Evolutionary conservation across 2,888 invertebrate species (phyloP).

Genomic region (Eilema griseolum): DNA sequence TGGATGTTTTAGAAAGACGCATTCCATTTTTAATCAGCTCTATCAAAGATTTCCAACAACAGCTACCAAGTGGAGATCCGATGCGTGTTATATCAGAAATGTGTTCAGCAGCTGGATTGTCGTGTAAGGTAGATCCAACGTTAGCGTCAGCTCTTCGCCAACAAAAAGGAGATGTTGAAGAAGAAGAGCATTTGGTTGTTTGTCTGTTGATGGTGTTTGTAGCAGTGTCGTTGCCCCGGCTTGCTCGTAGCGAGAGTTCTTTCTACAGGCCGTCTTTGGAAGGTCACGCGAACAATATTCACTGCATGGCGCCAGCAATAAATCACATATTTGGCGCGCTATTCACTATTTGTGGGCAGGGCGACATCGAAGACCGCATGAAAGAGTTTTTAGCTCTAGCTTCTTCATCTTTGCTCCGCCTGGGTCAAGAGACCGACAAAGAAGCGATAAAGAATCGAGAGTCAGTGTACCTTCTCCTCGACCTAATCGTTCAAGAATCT

Average conservation of each 20-base stretch:
- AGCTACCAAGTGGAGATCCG: constrained; percentile 95
- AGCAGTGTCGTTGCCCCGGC: constrained; percentile 98
- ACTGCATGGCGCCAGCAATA: constrained; percentile 98
- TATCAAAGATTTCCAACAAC: constrained; percentile 97
- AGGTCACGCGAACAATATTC: constrained; percentile 99
- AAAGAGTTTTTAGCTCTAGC: constrained; percentile 98
- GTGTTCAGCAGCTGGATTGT: constrained; percentile 98
- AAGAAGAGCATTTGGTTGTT: constrained; percentile 97
- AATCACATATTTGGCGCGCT: constrained; percentile 98
- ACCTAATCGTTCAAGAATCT: constrained; percentile 99
- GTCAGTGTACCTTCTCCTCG: constrained; percentile 98
- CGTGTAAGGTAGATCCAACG: constrained; percentile 98
- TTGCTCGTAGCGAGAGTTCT: constrained; percentile 96
- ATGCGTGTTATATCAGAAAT: constrained; percentile 97
- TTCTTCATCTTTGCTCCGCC: constrained; percentile 96
- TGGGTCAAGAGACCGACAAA: constrained; percentile 98
- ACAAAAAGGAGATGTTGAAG: constrained; percentile 95
- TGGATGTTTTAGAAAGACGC: constrained; percentile 96
- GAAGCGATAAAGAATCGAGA: constrained; percentile 98
- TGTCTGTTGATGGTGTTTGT: constrained; percentile 99
- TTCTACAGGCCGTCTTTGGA: constrained; percentile 95
- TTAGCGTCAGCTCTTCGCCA: constrained; percentile 95
- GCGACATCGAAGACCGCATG: constrained; percentile 98
- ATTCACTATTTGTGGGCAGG: constrained; percentile 98
- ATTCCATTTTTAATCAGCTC: constrained; percentile 98